These are phyloP conservation scores for Ceyx margarethae DNA, from an alignment of 2,113 vertebrate species.

Conservation along the genomic window DNA sequence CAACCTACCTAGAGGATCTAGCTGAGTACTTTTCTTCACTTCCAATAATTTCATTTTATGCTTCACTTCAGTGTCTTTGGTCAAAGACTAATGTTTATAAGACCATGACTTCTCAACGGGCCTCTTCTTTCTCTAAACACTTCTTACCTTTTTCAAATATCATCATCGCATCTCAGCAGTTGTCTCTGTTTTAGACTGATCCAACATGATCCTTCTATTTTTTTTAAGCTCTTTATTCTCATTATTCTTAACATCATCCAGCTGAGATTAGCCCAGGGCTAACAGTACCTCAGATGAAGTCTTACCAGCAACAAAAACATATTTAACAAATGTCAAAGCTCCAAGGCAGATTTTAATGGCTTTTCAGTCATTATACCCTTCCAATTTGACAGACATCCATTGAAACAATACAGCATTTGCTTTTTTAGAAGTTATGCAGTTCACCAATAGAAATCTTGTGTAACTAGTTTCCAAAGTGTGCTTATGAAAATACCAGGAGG, in stretches of 20 bases:
- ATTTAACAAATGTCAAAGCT: not conserved
- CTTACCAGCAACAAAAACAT: not conserved
- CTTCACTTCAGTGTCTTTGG: not conserved
- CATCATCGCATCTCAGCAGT: not conserved
- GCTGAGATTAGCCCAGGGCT: not conserved
- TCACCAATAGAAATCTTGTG: slow-evolving; percentile 19
- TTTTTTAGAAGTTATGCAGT: not conserved
- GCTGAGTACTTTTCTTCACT: not conserved
- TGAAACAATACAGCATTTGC: not conserved
- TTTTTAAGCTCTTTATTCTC: not conserved
- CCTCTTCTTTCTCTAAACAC: not conserved
- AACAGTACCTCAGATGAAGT: not conserved
- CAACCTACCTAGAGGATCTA: not conserved
- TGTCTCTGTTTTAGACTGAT: not conserved
- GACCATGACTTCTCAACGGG: not conserved
- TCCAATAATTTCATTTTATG: not conserved
- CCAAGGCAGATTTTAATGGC: slow-evolving; percentile 1
- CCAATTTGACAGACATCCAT: not conserved
- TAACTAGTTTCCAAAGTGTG: slow-evolving; percentile 29
- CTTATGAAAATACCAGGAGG: slow-evolving; percentile 25
- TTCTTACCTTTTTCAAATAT: not conserved
- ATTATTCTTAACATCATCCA: not conserved
- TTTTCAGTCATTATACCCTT: not conserved
- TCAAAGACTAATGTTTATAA: not conserved
- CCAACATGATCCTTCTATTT: not conserved